These are phyloP conservation scores for Gobiocypris rarus DNA, from an alignment of 2,113 vertebrate species.

Conservation along the genomic window DNA sequence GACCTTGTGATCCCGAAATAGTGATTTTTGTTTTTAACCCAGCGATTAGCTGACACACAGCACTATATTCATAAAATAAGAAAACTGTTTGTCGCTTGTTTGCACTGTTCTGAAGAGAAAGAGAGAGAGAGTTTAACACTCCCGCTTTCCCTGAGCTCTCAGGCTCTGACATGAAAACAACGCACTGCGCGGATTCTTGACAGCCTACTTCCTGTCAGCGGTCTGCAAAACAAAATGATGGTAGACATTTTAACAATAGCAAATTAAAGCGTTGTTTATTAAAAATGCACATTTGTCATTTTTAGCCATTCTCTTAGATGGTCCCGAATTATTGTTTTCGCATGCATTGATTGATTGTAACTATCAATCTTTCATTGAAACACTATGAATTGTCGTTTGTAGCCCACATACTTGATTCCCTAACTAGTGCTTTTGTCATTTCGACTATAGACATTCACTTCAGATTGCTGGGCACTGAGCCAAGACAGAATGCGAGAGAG, in stretches of 20 bases:
- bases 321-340: conserved; percentile 37
- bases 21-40: neutral
- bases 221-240: conserved; percentile 40
- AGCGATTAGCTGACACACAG: neutral
- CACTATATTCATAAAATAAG: neutral
- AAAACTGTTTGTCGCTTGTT: neutral
- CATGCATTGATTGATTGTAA: conserved; percentile 43
- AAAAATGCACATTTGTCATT: conserved; percentile 41
- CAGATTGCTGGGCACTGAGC: conserved; percentile 47
- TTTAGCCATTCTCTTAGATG: conserved; percentile 41
- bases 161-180: conserved; percentile 45
- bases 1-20: neutral
- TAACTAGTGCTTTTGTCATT: conserved; percentile 30
- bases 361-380: conserved; percentile 2
- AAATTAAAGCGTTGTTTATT: conserved; percentile 57
- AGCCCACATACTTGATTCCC: conserved; percentile 27
- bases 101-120: neutral
- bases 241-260: conserved; percentile 35
- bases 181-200: conserved; percentile 31
- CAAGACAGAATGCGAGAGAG: conserved; percentile 39
- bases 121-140: neutral
- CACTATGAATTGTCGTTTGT: neutral
- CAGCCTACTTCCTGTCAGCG: conserved; percentile 41
- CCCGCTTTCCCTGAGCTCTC: conserved; percentile 27
- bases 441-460: conserved; percentile 37